Evolutionary conservation across 2,113 vertebrate species (phyloP), one percentile per base, ranked within the genome.

Genomic region (Cranoglanis bouderius): DNA sequence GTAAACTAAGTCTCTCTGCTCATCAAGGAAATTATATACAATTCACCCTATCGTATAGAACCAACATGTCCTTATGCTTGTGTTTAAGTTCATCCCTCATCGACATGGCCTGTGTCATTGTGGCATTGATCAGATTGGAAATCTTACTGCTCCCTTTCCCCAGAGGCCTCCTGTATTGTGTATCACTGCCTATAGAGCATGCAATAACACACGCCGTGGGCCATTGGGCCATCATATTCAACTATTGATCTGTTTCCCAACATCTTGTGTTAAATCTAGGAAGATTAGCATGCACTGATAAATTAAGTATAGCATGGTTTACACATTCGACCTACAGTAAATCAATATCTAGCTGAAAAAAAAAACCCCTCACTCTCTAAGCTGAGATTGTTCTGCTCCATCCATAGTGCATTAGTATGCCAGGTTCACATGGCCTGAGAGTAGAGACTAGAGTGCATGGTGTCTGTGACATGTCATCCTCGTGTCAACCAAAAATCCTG

Each of bases 81-180:
- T 83, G 55, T 82, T 38, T 59, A 82, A 85, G 51, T 90, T 29
- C 53, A 83, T 92, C 83, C 90, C 89, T 93, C 87, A 82, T 81
- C 6, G 82, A 82, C 70, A 92, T 81, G 88, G 89, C 85, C 88
- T 90, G 89, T 57, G 86, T 88, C 88, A 85, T 88, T 88, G 82
- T 81, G 90, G 92, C 92, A 94, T 94, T 90, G 93, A 94, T 94
- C 89, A 65, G 86, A 92, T 93, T 89, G 93, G 93, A 91, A 88
- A 91, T 89, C n/a, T 35, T 57, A 6, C 77, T 55, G 35, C 24
- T 75, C 74, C 46, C 38, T 21, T 86, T 65, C 86, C 77, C 90
- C 38, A 49, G 59, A 80, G 82, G 57, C 85, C 80, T 61, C 57
- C 74, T 40, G 40, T 65, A 53, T 78, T 63, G 40, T 81, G 53